These are phyloP conservation scores for Philotrypesis tridentata DNA, from an alignment of 1,140 invertebrate genomes.

Conservation along the genomic window DNA sequence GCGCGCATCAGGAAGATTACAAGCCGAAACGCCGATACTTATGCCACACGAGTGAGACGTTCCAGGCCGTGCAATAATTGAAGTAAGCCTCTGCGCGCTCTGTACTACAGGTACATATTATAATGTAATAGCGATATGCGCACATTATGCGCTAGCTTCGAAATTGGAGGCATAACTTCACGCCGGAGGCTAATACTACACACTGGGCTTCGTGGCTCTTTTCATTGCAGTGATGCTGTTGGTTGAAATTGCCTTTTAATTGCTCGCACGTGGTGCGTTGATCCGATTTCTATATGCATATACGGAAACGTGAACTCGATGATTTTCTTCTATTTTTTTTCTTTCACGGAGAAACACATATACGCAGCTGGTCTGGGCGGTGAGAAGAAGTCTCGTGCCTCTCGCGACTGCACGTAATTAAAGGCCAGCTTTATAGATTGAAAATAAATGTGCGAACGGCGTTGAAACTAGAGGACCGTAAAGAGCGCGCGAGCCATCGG, in stretches of 20 bases:
- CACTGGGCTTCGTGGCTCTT: not conserved
- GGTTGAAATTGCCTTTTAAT: constrained; percentile 18
- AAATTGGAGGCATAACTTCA: not conserved
- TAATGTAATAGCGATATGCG: not conserved
- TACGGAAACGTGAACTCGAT: too few species aligned
- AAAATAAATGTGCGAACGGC: too few species aligned
- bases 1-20: not conserved
- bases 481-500: too few species aligned
- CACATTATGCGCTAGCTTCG: not conserved
- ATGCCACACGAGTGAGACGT: not conserved
- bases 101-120: too few species aligned
- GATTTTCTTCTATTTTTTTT: too few species aligned
- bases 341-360: too few species aligned
- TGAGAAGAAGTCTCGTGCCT: too few species aligned
- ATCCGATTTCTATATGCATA: not conserved
- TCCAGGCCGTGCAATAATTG: too few species aligned
- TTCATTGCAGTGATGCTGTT: not conserved
- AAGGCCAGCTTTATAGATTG: too few species aligned
- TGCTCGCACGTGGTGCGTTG: not conserved
- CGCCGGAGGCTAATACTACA: not conserved
- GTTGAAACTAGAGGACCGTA: too few species aligned
- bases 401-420: too few species aligned
- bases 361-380: too few species aligned
- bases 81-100: not conserved
- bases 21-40: not conserved